phyloP scores from a whole-genome alignment of 2,888 invertebrate species.

The Teinopalpus imperialis region DNA sequence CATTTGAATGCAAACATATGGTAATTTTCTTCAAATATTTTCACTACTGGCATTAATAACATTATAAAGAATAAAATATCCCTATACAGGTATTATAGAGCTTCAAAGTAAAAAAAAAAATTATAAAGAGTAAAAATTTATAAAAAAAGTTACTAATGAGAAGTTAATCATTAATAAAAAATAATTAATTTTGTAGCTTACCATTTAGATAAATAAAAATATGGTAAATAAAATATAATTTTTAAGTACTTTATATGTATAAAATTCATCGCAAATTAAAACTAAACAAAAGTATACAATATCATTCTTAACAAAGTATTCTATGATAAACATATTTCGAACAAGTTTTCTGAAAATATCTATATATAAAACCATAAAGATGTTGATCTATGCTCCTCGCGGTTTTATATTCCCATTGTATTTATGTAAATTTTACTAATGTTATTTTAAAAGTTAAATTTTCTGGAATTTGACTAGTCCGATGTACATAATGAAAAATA shows the following conservation, averaged over 20 bases:
- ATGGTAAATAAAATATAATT: no score
- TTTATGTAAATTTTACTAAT: slow-evolving; percentile 30
- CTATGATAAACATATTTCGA: no score
- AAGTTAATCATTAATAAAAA: no score
- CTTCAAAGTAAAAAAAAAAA: slow-evolving; percentile 10
- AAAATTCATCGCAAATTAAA: no score
- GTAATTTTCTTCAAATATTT: no score
- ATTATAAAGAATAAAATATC: slow-evolving; percentile 6
- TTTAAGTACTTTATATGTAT: no score
- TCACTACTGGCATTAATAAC: not conserved
- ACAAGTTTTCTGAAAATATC: slow-evolving; percentile 17
- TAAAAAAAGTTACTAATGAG: slow-evolving; percentile 13
- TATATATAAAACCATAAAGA: slow-evolving; percentile 12
- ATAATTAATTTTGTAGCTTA: no score
- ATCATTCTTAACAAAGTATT: no score
- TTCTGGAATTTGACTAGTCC: slow-evolving; percentile 68
- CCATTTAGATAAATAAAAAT: no score
- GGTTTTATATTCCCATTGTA: slow-evolving; percentile 28
- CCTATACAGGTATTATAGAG: slow-evolving; percentile 9
- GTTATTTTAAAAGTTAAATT: slow-evolving; percentile 22
- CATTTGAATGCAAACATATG: not conserved
- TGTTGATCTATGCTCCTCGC: slow-evolving; percentile 56
- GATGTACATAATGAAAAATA: slow-evolving; percentile 42
- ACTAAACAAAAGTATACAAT: no score
- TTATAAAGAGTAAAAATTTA: slow-evolving; percentile 9